Conservation (phyloP, 2,888 invertebrate genomes). For the Hipparchia semele region DNA sequence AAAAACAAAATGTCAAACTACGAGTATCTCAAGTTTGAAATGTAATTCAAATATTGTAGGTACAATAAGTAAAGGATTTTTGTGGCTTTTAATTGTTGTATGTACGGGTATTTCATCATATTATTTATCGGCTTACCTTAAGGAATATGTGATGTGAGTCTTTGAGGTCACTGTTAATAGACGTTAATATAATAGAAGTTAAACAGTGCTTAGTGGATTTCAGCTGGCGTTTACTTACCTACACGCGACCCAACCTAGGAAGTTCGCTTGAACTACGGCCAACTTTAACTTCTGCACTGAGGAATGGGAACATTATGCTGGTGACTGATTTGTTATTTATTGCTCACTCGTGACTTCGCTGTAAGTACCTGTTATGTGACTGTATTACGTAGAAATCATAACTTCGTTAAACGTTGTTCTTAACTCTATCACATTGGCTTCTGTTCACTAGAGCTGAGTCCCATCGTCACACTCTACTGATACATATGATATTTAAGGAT, state of each 20-base stretch:
- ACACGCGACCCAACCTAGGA: conserved; percentile 48
- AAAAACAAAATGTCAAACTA: no score
- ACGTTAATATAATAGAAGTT: no score
- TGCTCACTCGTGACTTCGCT: conserved; percentile 58
- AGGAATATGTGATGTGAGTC: no score
- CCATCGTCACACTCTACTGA: no score
- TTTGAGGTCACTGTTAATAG: no score
- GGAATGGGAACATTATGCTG: conserved; percentile 71
- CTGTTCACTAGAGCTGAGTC: background rate
- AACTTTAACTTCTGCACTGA: conserved; percentile 70
- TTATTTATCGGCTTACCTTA: background rate
- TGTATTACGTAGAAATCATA: conserved; percentile 16
- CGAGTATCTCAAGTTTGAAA: background rate
- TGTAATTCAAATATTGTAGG: background rate
- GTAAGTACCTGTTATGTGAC: conserved; percentile 24
- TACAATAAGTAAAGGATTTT: background rate
- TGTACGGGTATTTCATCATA: background rate
- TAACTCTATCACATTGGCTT: background rate
- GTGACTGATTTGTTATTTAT: conserved; percentile 78
- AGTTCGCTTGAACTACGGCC: conserved; percentile 69
- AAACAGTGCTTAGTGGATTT: no score
- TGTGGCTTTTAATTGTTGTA: no score
- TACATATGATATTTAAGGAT: no score
- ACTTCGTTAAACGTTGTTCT: conserved; percentile 16
- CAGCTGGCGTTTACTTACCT: conserved; percentile 41